Evolutionary conservation across 35 echinoderm and acorn worm species (phyloP).

Genomic region (Lytechinus variegatus): DNA sequence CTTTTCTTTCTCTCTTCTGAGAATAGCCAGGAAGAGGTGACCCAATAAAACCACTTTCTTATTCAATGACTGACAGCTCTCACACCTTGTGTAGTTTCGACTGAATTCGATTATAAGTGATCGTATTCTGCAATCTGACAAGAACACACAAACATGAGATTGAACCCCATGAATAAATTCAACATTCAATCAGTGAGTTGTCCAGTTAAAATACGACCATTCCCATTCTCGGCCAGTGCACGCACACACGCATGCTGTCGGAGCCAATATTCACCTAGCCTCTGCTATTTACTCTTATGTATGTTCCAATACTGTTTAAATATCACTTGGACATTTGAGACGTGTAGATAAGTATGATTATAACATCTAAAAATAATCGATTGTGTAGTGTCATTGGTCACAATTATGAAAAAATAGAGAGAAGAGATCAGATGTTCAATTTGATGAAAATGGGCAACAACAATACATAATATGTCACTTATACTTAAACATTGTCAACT

Average conservation of each 20-base stretch:
- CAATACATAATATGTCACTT: not conserved
- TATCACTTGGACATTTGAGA: not conserved
- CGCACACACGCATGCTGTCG: not conserved
- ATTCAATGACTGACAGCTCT: slow-evolving; percentile 9
- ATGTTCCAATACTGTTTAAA: not conserved
- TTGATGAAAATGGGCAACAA: not conserved
- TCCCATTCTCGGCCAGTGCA: not conserved
- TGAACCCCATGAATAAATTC: not conserved
- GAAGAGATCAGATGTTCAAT: not conserved
- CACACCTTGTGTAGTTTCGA: slow-evolving; percentile 17
- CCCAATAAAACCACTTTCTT: slow-evolving; percentile 37
- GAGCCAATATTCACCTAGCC: not conserved
- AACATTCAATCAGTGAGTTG: not conserved
- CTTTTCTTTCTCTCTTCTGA: not conserved
- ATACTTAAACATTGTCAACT: not conserved
- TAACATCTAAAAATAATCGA: not conserved
- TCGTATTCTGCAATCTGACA: not conserved
- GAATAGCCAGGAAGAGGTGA: not conserved
- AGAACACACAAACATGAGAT: not conserved
- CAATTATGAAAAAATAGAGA: not conserved
- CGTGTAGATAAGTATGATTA: not conserved
- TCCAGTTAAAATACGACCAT: not conserved
- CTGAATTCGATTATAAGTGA: slow-evolving; percentile 19
- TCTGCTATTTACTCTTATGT: not conserved
- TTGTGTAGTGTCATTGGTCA: not conserved